A percentile compares a stretch with the other conserved stretches of the same genome.
phyloP scores from a whole-genome alignment of 2,888 invertebrate species.

The Chloroclystis v-ata region DNA sequence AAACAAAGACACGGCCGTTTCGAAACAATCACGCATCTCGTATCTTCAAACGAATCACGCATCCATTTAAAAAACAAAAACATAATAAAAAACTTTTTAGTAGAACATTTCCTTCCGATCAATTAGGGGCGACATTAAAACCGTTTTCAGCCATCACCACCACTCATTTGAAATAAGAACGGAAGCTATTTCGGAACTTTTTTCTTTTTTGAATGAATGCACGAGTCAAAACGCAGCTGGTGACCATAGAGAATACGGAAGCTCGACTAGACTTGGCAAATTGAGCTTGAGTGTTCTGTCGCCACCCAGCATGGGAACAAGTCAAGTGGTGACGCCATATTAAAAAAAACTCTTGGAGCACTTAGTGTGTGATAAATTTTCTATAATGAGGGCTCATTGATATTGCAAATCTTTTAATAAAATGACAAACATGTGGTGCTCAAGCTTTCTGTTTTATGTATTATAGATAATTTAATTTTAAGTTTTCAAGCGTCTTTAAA shows the following conservation, averaged over 20 bases:
- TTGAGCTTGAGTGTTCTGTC: constrained; percentile 70
- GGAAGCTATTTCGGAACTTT: constrained; percentile 29
- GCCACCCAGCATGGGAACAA: constrained; percentile 60
- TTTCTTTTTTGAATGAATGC: constrained; percentile 22
- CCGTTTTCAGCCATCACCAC: constrained; percentile 22
- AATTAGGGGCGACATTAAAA: constrained; percentile 22
- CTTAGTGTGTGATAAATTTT: constrained; percentile 61
- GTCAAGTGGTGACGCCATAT: constrained; percentile 56
- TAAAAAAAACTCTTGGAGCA: constrained; percentile 50
- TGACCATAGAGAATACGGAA: constrained; percentile 48
- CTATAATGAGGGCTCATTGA: constrained; percentile 43
- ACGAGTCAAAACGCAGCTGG: constrained; percentile 31
- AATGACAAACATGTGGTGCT: constrained; percentile 8
- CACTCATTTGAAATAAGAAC: constrained; percentile 28
- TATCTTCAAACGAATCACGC: constrained; percentile 1
- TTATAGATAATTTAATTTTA: no score
- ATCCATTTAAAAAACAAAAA: constrained; percentile 1
- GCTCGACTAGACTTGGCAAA: constrained; percentile 71
- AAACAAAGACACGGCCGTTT: constrained; percentile 29
- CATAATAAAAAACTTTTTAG: not conserved
- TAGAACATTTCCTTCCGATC: constrained; percentile 6
- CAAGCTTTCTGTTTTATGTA: not conserved
- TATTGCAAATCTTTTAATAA: constrained; percentile 25
- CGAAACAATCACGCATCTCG: constrained; percentile 25
- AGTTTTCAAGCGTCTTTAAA: no score